Evolutionary conservation across 2,888 invertebrate genomes (phyloP).

Genomic region (Aelia acuminata): DNA sequence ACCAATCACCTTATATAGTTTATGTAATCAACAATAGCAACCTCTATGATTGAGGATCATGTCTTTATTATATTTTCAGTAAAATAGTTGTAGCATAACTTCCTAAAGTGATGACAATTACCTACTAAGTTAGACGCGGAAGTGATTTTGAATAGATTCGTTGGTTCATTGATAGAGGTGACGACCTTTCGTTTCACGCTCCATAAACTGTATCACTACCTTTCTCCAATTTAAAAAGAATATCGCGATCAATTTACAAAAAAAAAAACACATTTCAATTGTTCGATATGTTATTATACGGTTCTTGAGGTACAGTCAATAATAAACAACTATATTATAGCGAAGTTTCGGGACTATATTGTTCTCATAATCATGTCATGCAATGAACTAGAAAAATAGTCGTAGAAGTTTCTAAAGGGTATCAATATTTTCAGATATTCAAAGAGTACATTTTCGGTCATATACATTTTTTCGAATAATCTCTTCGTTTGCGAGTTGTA

Average conservation of each 20-base stretch:
- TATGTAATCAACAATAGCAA: neutral
- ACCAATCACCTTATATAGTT: neutral
- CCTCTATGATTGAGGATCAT: neutral
- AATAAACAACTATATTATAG: too few relatives aligned
- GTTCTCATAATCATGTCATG: too few relatives aligned
- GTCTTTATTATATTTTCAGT: slow-evolving; percentile 36
- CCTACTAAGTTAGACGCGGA: neutral
- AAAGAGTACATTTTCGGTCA: too few relatives aligned
- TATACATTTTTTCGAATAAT: too few relatives aligned
- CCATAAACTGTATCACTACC: neutral
- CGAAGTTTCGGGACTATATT: too few relatives aligned
- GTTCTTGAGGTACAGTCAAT: too few relatives aligned
- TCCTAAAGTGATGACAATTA: neutral
- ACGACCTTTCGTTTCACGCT: neutral
- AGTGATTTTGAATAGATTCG: neutral
- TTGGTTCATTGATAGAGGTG: neutral
- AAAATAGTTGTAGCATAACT: neutral
- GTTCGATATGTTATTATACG: too few relatives aligned
- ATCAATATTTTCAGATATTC: too few relatives aligned
- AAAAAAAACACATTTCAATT: neutral
- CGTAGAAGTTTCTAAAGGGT: too few relatives aligned
- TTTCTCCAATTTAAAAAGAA: neutral
- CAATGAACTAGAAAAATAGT: too few relatives aligned
- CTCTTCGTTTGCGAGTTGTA: too few relatives aligned
- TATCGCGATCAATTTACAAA: neutral